These are phyloP conservation scores for Periophthalmus modestus DNA, from an alignment of 2,113 vertebrate genomes.

Conservation along the genomic window DNA sequence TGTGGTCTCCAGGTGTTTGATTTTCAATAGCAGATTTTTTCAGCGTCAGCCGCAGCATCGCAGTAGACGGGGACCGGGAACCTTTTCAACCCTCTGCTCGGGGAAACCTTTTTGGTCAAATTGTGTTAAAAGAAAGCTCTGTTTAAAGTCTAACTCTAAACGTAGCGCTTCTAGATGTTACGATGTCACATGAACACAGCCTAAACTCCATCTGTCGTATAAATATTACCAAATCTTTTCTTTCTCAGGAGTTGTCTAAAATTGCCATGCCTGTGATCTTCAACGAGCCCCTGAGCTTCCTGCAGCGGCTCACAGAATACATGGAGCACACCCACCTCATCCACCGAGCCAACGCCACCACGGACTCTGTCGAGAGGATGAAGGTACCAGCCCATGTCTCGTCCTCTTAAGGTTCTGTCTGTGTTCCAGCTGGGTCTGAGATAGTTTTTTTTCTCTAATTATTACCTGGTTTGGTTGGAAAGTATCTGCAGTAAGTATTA, in stretches of 20 bases:
- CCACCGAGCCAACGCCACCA: constrained; percentile 87
- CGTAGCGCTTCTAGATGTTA: too few species aligned
- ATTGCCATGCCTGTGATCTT: constrained; percentile 98
- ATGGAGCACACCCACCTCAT: constrained; percentile 99
- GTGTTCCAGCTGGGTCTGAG: too few species aligned
- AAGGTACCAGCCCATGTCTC: constrained; percentile 77
- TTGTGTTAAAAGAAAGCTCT: too few species aligned
- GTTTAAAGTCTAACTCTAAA: too few species aligned
- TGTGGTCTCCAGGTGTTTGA: too few species aligned
- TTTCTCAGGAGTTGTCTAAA: constrained; percentile 91
- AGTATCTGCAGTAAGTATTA: too few species aligned
- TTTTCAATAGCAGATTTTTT: constrained; percentile 83
- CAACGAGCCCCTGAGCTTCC: constrained; percentile 97
- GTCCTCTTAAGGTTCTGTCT: too few species aligned
- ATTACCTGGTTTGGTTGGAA: too few species aligned
- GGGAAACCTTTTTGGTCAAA: constrained; percentile 81
- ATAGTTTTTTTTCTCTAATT: too few species aligned
- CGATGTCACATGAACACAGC: too few species aligned
- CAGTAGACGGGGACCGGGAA: constrained; percentile 98
- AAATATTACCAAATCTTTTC: not conserved
- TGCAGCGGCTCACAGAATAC: constrained; percentile 93
- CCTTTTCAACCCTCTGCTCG: constrained; percentile 95
- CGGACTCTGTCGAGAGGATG: constrained; percentile 90
- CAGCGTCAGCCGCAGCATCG: constrained; percentile 95
- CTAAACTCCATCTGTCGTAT: too few species aligned